Base-by-base conservation (phyloP, 1,140 invertebrate species). In the Drosophila orena region DNA sequence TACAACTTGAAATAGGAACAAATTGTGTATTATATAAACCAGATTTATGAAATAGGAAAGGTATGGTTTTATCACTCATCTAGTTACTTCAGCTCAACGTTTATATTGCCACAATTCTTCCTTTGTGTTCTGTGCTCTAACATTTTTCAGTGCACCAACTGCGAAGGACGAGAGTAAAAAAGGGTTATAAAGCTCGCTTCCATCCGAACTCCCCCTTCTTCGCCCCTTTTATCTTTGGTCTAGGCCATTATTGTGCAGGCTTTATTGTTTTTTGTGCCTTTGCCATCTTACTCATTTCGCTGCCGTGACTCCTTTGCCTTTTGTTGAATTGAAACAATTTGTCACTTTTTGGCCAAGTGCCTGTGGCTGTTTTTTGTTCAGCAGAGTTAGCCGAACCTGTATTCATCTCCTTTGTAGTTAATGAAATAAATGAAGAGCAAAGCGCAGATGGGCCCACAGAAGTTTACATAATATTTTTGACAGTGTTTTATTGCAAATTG, bases 261-360 rank as follows among this genome's bases (percentile, higher is more conserved):
- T 49, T 71, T 58, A 66, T 64, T 55, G 44, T 30, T 52, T 64
- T 60, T 74, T 52, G 20, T 72, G 43, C 54, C 35, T 40, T 64
- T 74, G 12, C 38, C 22, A 74, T 56, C 44, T 55, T 62, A 70
- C 64, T 70, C 47, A 46, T 50, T 74, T 73, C 17, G 50, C 35
- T 74, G 22, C 65, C 70, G 54, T 65, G 44, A 42, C 58, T 61
- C 49, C 77, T 88, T 81, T 86, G 57, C 49, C 77, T 88, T 81
- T 86, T 88, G 81, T 85, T 84, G 83, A 85, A 85, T 85, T 85
- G 81, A 86, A 86, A 86, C 83, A 86, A 86, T 86, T 86, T 86
- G 81, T 86, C 81, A 88, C 81, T 86, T 81, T 73, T 86, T 81
- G 78, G 73, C 78, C 73, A 81, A 85, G 56, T 78, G 79, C 83